Percentiles rank a stretch among this genome's conserved stretches.
These are phyloP conservation scores for Cheiracanthium punctorium DNA, from an alignment of 2,888 invertebrate genomes.

Conservation along the genomic window DNA sequence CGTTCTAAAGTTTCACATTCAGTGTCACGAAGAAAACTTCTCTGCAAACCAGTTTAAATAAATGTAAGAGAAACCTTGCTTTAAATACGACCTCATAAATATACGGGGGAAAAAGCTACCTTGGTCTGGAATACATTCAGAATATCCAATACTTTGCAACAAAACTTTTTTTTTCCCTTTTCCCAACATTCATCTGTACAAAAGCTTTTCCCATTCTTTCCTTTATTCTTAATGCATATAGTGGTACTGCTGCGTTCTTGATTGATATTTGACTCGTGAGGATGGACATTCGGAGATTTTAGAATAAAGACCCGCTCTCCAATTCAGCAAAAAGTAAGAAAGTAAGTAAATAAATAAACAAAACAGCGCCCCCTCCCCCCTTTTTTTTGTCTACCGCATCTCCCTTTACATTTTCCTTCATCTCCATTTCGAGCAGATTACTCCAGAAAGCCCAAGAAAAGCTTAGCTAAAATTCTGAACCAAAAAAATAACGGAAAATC, in stretches of 20 bases:
- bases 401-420: conserved; percentile 62
- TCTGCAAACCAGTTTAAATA: too few species aligned
- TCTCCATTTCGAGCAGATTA: conserved; percentile 66
- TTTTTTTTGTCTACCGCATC: conserved; percentile 31
- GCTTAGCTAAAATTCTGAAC: conserved; percentile 9
- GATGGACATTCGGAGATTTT: not conserved
- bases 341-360: conserved; percentile 5
- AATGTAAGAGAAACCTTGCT: too few species aligned
- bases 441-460: conserved; percentile 37
- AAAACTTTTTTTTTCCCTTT: too few species aligned
- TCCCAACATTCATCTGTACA: not conserved
- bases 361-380: not conserved
- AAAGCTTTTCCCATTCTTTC: not conserved
- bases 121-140: too few species aligned
- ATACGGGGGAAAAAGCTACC: too few species aligned
- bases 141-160: too few species aligned
- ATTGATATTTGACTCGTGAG: conserved; percentile 15
- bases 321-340: not conserved
- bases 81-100: too few species aligned
- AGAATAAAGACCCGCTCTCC: not conserved
- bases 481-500: conserved; percentile 8
- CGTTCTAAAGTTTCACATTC: too few species aligned
- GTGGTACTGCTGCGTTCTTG: not conserved
- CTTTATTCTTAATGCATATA: not conserved
- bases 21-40: too few species aligned